These are phyloP conservation scores for Periophthalmus modestus DNA, from an alignment of 2,113 vertebrate species.

Conservation along the genomic window DNA sequence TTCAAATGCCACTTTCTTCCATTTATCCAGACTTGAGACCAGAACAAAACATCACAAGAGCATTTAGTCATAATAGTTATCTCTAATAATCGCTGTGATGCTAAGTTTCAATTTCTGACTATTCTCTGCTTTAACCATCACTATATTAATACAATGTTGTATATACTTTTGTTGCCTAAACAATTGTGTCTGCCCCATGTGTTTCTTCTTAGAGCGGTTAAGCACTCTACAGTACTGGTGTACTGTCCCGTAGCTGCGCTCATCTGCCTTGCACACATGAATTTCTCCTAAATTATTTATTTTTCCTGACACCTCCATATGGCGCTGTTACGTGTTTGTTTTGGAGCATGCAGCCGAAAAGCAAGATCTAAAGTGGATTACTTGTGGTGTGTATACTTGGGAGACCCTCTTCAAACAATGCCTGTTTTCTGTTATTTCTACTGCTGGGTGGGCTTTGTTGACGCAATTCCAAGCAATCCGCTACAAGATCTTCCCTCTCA, in stretches of 20 bases:
- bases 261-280: conserved; percentile 65
- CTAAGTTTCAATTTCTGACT: background rate
- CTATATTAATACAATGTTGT: background rate
- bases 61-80: no score
- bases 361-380: conserved; percentile 62
- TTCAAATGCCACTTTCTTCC: background rate
- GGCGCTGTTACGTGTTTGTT: conserved; percentile 71
- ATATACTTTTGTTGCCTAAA: background rate
- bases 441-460: conserved; percentile 65
- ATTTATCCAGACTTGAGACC: background rate
- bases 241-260: conserved; percentile 67
- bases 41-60: background rate
- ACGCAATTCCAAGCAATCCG: conserved; percentile 67
- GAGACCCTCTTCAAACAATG: conserved; percentile 75
- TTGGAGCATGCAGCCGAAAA: conserved; percentile 64
- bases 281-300: conserved; percentile 76
- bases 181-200: conserved; percentile 20
- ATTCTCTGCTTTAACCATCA: background rate
- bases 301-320: conserved; percentile 78
- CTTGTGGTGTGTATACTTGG: conserved; percentile 64
- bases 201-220: conserved; percentile 73
- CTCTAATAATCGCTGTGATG: background rate
- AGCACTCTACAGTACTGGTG: conserved; percentile 71
- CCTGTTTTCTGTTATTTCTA: conserved; percentile 69
- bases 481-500: conserved; percentile 40